Evolutionary conservation across 2,888 invertebrate genomes (phyloP), one percentile per base, ranked within the genome.

Genomic region (Drosophila anceps): DNA sequence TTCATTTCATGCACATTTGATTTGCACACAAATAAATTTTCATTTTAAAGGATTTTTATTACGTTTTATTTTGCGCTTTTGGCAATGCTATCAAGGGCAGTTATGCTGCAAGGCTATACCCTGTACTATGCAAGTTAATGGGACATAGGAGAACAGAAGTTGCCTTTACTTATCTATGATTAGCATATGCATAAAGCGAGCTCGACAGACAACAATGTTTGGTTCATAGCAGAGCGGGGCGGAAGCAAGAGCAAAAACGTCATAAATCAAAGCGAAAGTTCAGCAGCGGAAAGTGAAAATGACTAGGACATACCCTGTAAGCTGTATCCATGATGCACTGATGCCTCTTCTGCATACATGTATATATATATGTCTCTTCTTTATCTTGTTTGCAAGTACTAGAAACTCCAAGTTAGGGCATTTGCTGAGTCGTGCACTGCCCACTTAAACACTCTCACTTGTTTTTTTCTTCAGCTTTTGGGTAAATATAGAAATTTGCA

Each of bases 231-330:
- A 20, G 50, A 20, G 44, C 5, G 13, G 37, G 20, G 4, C 6
- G 37, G 37, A 37, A 37, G 48, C 4, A 1, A 12, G 15, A 7
- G 20, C 15, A 53, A 55, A 37, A 76, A 53, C 41, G n/a, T 62
- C 69, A 83, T 85, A 79, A 90, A 90, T 85, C 80, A 85, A 43
- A 58, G 70, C 44, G 57, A 81, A 84, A 88, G 83, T 81, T 77
- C 58, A 50, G 41, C 27, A 9, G 0, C 9, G 0, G 0, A 27
- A n/a, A 9, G 15, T 9, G 1, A 9, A 15, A 15, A 15, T 8
- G 18, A 10, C 20, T 31, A 1, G 1, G 6, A 50, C 18, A 24
- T 53, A 53, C 53, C 53, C 53, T 27, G 24, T 35, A 35, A 24
- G 12, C 6, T 29, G 10, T 2, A 9, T 15, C 2, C 9, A 5